Evolutionary conservation across 2,888 invertebrate species (phyloP).

Genomic region (Diarsia rubi): DNA sequence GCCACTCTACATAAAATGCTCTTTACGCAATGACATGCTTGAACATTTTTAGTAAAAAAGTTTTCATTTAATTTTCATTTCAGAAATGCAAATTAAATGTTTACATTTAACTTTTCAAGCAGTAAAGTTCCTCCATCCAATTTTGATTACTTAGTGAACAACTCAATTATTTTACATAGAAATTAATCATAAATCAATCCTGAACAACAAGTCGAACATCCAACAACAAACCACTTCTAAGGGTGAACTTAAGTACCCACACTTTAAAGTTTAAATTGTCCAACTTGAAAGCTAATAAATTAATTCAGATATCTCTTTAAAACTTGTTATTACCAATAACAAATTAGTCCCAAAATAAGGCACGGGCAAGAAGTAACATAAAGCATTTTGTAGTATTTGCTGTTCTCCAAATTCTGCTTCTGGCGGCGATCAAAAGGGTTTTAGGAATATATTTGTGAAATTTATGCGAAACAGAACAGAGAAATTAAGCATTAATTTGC

Average conservation of each 20-base stretch:
- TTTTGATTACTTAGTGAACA: slow-evolving; percentile 52
- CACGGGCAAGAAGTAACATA: slow-evolving; percentile 68
- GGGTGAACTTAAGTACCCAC: slow-evolving; percentile 41
- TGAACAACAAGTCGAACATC: slow-evolving; percentile 43
- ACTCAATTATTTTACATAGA: slow-evolving; percentile 51
- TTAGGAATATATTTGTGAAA: slow-evolving; percentile 82
- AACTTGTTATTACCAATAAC: slow-evolving; percentile 70
- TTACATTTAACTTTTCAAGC: slow-evolving; percentile 29
- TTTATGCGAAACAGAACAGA: slow-evolving; percentile 85
- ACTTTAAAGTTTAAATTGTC: slow-evolving; percentile 65
- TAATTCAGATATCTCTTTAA: slow-evolving; percentile 71
- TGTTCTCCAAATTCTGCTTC: slow-evolving; percentile 75
- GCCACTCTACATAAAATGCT: background rate
- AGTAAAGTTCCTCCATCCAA: slow-evolving; percentile 25
- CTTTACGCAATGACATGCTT: background rate
- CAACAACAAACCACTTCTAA: slow-evolving; percentile 50
- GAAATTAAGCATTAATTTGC: slow-evolving; percentile 86
- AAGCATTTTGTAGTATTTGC: slow-evolving; percentile 74
- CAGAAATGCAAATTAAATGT: slow-evolving; percentile 8
- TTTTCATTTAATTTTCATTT: background rate
- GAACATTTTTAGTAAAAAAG: too few relatives aligned
- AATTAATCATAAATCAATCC: slow-evolving; percentile 61
- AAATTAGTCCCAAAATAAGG: slow-evolving; percentile 68
- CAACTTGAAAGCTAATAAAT: slow-evolving; percentile 70
- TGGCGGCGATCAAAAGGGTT: slow-evolving; percentile 78